phyloP scores from a whole-genome alignment of 2,888 invertebrate genomes.

The Tetramorium bicarinatum region DNA sequence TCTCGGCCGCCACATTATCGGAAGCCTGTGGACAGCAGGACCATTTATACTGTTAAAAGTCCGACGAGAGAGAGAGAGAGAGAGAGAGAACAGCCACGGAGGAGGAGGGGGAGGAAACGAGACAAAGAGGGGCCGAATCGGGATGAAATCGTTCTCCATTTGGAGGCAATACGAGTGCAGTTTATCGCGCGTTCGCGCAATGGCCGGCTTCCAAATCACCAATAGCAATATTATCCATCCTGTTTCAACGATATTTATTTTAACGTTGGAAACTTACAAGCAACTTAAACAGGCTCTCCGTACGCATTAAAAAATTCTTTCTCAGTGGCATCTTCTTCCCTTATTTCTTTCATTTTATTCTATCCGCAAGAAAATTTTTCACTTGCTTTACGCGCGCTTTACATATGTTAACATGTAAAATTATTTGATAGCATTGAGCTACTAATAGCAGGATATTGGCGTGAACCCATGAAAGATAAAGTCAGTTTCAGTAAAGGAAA shows the following conservation, averaged over 20 bases:
- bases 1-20: slow-evolving; percentile 84
- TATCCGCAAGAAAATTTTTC: background rate
- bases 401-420: background rate
- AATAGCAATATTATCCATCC: slow-evolving; percentile 39
- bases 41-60: slow-evolving; percentile 82
- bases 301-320: background rate
- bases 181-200: slow-evolving; percentile 40
- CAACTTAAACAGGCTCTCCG: background rate
- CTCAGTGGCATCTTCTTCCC: background rate
- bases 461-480: background rate
- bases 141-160: slow-evolving; percentile 54
- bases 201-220: slow-evolving; percentile 41
- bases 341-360: background rate
- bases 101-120: slow-evolving; percentile 26
- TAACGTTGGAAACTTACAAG: slow-evolving; percentile 20
- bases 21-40: slow-evolving; percentile 82
- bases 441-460: background rate
- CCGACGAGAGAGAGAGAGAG: slow-evolving; percentile 44
- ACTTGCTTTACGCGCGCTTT: background rate
- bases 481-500: background rate
- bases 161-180: slow-evolving; percentile 51
- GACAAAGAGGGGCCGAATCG: slow-evolving; percentile 45
- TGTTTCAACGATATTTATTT: slow-evolving; percentile 17
- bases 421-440: background rate
- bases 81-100: background rate